Conservation (phyloP, 2,797 vertebrate genomes). For the Salmo trutta region DNA sequence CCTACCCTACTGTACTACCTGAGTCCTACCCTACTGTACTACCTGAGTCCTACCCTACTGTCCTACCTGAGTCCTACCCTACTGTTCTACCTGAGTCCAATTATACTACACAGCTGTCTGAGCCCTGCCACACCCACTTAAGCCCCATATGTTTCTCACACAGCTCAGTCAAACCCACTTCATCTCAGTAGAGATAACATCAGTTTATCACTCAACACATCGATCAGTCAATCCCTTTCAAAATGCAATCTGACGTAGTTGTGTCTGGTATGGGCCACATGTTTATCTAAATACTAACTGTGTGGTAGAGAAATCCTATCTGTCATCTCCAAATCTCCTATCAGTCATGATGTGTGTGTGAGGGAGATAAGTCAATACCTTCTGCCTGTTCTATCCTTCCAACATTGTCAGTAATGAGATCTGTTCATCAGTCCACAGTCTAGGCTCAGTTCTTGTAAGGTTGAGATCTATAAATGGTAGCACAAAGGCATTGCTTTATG, state of each 20-base stretch:
- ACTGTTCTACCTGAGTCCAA: too few relatives aligned
- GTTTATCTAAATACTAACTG: neutral
- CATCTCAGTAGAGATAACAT: neutral
- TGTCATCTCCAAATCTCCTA: neutral
- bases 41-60: too few relatives aligned
- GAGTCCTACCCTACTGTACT: too few relatives aligned
- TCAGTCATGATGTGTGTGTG: neutral
- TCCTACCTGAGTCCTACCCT: too few relatives aligned
- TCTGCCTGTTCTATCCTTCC: neutral
- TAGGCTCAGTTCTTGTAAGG: neutral
- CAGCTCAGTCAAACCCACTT: neutral
- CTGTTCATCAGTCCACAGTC: neutral
- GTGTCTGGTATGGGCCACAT: neutral
- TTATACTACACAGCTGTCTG: neutral
- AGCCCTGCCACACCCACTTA: neutral
- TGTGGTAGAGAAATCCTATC: neutral
- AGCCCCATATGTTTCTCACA: neutral
- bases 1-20: too few relatives aligned
- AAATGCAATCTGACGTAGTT: neutral
- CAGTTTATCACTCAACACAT: neutral
- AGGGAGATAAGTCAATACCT: neutral
- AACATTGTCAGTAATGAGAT: neutral
- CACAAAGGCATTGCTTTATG: constrained; percentile 27
- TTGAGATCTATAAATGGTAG: constrained; percentile 2
- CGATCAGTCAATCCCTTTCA: neutral